Evolutionary conservation across 2,888 invertebrate species (phyloP), one percentile per base, ranked within the genome.

Genomic region (Rhamnusium bicolor): DNA sequence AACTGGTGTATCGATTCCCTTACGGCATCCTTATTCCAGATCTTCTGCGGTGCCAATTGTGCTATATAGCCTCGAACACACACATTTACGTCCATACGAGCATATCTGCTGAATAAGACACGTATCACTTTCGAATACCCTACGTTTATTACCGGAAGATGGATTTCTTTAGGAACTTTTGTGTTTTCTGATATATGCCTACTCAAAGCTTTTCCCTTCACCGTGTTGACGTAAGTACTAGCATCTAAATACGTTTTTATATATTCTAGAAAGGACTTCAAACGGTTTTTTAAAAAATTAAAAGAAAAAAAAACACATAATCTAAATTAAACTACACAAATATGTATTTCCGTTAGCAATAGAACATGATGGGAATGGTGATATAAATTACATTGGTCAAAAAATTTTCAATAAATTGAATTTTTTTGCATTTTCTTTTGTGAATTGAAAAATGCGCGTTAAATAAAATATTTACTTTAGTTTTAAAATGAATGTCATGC

Each of bases 41-140:
- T 54, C 32, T 16, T 32, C 67, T 53, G 56, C 40, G 67, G 67
- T 32, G 67, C 67, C 67, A 67, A 56, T 67, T 56, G 67, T 40
- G 14, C 46, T 56, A 51, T 40, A 56, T n/a, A 32, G 24, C 19
- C 7, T 63, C 29, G 24, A n/a, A 27, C 24, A 24, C 24, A 24
- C 54, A 24, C 54, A 54, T 54, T 54, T 54, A 19, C 24, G 54
- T 54, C 54, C 54, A 24, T 24, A 54, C 19, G 54, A 54, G 24
- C 21, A 27, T 21, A 27, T 54, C 21, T 54, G 16, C 24, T 54
- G 27, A 27, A 24, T 54, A 54, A 54, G 51, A 8, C 51, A 51
- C 51, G 51, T 51, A 51, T 51, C 51, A 19, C 51, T 51, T 51
- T 51, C 19, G 8, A 19, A 19, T 51, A 51, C n/a, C 40, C n/a